Conservation (phyloP, 2,888 invertebrate genomes). For the Xanthia icteritia region DNA sequence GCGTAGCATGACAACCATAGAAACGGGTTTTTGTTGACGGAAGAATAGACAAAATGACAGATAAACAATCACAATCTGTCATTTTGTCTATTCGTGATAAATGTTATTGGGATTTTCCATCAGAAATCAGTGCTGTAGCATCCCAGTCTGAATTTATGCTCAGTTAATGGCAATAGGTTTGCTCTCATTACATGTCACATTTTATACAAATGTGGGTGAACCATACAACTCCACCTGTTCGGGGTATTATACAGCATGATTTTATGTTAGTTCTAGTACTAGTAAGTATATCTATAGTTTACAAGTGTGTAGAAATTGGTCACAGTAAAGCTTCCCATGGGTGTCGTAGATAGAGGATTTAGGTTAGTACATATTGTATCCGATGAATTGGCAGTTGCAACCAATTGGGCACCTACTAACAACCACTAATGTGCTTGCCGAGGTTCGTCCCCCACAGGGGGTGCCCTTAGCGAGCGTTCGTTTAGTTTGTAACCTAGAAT, state of each 20-base stretch:
- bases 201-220: neutral
- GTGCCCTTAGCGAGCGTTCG: too few species aligned
- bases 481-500: too few species aligned
- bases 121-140: neutral
- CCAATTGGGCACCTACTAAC: conserved; percentile 1
- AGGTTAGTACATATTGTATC: conserved; percentile 4
- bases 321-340: conserved; percentile 42
- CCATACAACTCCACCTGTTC: neutral
- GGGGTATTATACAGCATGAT: too few species aligned
- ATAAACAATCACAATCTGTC: too few species aligned
- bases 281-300: conserved; percentile 1
- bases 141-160: neutral
- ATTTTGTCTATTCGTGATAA: neutral
- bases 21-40: too few species aligned
- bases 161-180: neutral
- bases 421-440: neutral
- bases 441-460: too few species aligned
- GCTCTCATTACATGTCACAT: neutral
- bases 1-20: too few species aligned
- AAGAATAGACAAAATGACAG: too few species aligned
- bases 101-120: neutral
- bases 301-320: conserved; percentile 25
- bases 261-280: neutral
- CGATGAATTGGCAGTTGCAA: conserved; percentile 5
- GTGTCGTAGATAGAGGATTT: conserved; percentile 34